Evolutionary conservation across 2,888 invertebrate species (phyloP).

Genomic region (Physocephala rufipes): DNA sequence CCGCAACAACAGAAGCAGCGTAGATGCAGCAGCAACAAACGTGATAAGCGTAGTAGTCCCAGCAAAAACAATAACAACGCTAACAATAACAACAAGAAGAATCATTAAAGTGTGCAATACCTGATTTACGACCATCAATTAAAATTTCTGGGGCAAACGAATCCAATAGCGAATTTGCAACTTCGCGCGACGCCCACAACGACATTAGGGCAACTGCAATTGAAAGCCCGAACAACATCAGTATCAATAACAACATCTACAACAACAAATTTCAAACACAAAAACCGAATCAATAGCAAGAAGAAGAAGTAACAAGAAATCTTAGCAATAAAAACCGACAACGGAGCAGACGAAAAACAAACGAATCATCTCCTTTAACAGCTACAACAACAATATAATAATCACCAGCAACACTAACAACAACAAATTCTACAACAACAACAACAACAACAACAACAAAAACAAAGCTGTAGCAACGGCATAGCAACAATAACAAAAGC

Average conservation of each 20-base stretch:
- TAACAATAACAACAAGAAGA: conserved; percentile 12
- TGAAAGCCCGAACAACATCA: too few relatives aligned
- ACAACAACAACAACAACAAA: conserved; percentile 11
- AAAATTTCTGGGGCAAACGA: conserved; percentile 38
- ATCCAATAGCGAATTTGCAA: not conserved
- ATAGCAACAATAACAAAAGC: not conserved
- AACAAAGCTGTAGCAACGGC: not conserved
- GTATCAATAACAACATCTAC: conserved; percentile 3
- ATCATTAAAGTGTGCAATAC: conserved; percentile 29
- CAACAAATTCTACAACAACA: not conserved
- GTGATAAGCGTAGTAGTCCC: not conserved
- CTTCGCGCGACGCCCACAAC: conserved; percentile 18
- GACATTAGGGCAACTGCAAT: not conserved
- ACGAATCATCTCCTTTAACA: not conserved
- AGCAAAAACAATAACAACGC: conserved; percentile 14
- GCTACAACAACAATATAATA: conserved; percentile 1
- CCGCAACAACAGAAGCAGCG: not conserved
- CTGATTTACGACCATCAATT: conserved; percentile 40
- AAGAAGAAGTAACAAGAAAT: not conserved
- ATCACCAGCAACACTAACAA: not conserved
- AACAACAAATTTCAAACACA: not conserved
- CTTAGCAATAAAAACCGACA: not conserved
- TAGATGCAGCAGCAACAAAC: not conserved
- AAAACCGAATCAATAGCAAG: too few relatives aligned
- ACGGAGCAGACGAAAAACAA: not conserved